These are phyloP conservation scores for Panurus biarmicus DNA, from an alignment of 2,113 vertebrate genomes.

Conservation along the genomic window DNA sequence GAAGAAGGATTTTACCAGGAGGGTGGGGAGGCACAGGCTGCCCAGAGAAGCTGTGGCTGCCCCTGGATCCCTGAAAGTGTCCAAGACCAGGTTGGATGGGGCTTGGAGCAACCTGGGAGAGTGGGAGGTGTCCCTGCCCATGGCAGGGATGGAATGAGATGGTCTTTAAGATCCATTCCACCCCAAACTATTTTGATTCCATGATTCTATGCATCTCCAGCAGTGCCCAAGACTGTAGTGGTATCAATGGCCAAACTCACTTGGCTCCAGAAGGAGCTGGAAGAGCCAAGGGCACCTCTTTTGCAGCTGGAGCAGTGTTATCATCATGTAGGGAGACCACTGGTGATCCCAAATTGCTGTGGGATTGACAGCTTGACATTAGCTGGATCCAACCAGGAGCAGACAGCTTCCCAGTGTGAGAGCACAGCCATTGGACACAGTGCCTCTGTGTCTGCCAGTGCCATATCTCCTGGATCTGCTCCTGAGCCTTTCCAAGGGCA, in stretches of 20 bases:
- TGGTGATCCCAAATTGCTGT: fast-evolving
- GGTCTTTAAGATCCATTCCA: background rate
- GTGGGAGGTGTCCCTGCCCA: background rate
- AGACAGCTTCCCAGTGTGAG: fast-evolving
- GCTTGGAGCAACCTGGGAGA: fast-evolving
- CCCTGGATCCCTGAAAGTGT: background rate
- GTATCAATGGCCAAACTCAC: background rate
- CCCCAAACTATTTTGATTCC: background rate
- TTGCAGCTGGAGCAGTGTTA: fast-evolving
- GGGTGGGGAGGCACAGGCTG: no score
- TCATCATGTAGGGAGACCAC: fast-evolving
- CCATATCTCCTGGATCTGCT: background rate
- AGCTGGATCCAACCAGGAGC: fast-evolving
- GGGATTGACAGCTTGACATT: background rate
- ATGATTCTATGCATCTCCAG: background rate
- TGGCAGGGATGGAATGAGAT: background rate
- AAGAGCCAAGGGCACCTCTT: background rate
- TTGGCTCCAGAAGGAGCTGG: background rate
- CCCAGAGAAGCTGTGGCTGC: background rate
- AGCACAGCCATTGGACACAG: fast-evolving
- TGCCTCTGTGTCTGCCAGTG: background rate
- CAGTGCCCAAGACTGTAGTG: background rate
- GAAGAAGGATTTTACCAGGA: background rate
- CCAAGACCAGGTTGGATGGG: fast-evolving
- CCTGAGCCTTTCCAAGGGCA: background rate